Conservation (phyloP, 2,113 vertebrate species). For the Tragulus kanchil region DNA sequence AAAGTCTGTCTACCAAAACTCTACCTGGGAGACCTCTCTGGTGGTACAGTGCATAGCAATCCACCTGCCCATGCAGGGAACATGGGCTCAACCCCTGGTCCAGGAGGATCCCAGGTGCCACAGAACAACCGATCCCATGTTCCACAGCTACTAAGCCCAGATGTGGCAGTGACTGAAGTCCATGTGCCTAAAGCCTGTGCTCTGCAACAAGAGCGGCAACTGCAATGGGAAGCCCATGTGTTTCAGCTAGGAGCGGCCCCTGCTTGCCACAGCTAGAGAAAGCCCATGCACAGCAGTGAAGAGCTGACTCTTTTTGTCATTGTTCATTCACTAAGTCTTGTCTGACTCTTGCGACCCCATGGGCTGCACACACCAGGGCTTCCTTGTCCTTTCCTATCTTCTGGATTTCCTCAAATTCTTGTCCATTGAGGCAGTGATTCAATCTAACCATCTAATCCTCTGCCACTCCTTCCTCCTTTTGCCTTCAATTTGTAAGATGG, state of each 20-base stretch:
- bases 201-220: background rate
- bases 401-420: background rate
- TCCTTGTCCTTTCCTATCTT: background rate
- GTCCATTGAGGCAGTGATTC: background rate
- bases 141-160: background rate
- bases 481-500: background rate
- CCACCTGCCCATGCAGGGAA: background rate
- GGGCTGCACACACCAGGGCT: background rate
- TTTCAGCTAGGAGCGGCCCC: background rate
- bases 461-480: background rate
- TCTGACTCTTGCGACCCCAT: background rate
- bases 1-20: background rate
- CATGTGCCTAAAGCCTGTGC: accelerated
- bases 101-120: background rate
- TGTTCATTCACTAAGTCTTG: background rate
- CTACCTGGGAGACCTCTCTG: background rate
- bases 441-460: background rate
- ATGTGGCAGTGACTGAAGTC: background rate
- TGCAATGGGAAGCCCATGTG: accelerated
- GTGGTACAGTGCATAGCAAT: background rate
- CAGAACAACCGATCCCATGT: background rate
- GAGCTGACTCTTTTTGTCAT: background rate
- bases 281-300: background rate
- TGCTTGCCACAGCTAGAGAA: background rate
- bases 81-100: background rate